These are phyloP conservation scores for Mactra quadrangularis DNA, from an alignment of 1,140 invertebrate species.

Conservation along the genomic window DNA sequence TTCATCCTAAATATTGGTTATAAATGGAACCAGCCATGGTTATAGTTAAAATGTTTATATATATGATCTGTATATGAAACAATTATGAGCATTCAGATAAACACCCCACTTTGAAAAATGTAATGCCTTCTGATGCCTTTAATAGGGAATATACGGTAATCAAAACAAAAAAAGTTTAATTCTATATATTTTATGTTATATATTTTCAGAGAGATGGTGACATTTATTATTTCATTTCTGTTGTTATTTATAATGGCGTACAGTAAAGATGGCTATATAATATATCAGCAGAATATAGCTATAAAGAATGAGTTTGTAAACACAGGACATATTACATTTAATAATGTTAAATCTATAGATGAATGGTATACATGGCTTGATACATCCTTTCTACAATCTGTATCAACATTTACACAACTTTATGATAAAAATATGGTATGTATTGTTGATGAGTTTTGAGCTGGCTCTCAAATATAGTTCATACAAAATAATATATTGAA, in stretches of 20 bases:
- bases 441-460: neutral
- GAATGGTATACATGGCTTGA: constrained; percentile 78
- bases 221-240: constrained; percentile 70
- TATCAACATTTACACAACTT: constrained; percentile 34
- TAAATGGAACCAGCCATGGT: too few species aligned
- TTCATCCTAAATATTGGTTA: too few species aligned
- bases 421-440: constrained; percentile 30
- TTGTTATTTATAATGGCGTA: constrained; percentile 78
- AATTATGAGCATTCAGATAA: too few species aligned
- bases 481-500: too few species aligned
- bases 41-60: too few species aligned
- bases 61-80: too few species aligned
- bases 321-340: constrained; percentile 44
- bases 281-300: constrained; percentile 74
- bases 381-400: constrained; percentile 67
- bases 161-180: too few species aligned
- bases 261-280: constrained; percentile 71
- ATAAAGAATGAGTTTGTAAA: constrained; percentile 70
- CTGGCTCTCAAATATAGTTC: too few species aligned
- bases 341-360: constrained; percentile 43
- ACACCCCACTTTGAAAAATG: too few species aligned
- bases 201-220: constrained; percentile 69
- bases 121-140: too few species aligned
- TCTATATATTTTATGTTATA: too few species aligned
- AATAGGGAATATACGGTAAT: too few species aligned